These are phyloP conservation scores for Merodon equestris DNA, from an alignment of 2,888 invertebrate genomes.

Conservation along the genomic window DNA sequence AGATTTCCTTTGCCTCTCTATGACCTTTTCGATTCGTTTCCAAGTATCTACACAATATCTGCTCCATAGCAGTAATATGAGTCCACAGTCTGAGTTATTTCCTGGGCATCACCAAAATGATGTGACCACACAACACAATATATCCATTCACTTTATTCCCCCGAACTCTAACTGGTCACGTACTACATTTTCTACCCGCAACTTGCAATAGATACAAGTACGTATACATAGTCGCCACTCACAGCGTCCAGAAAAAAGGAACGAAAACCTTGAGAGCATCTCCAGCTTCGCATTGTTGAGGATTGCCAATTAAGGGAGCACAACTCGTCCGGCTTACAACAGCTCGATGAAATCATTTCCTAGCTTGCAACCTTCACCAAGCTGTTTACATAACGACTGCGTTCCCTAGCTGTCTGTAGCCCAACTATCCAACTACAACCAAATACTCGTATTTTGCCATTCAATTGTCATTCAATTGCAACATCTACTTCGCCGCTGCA, in stretches of 20 bases:
- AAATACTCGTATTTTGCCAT: constrained; percentile 15
- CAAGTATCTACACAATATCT: too few species aligned
- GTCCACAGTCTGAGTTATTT: too few species aligned
- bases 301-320: constrained; percentile 57
- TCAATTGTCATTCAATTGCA: constrained; percentile 57
- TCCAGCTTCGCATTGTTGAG: constrained; percentile 37
- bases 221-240: too few species aligned
- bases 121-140: neutral
- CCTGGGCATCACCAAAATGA: too few species aligned
- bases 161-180: neutral
- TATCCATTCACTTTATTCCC: neutral
- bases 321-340: constrained; percentile 9
- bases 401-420: too few species aligned
- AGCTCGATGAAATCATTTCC: constrained; percentile 12
- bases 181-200: too few species aligned
- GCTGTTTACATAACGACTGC: too few species aligned
- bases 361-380: neutral
- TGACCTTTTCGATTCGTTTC: too few species aligned
- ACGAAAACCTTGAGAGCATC: constrained; percentile 53
- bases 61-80: too few species aligned
- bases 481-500: constrained; percentile 20
- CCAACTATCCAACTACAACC: too few species aligned
- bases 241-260: neutral
- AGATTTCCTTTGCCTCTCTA: too few species aligned
- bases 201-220: neutral